Evolutionary conservation across 2,797 vertebrate species (phyloP), one percentile per base, ranked within the genome.

Genomic region (Chelonia mydas): DNA sequence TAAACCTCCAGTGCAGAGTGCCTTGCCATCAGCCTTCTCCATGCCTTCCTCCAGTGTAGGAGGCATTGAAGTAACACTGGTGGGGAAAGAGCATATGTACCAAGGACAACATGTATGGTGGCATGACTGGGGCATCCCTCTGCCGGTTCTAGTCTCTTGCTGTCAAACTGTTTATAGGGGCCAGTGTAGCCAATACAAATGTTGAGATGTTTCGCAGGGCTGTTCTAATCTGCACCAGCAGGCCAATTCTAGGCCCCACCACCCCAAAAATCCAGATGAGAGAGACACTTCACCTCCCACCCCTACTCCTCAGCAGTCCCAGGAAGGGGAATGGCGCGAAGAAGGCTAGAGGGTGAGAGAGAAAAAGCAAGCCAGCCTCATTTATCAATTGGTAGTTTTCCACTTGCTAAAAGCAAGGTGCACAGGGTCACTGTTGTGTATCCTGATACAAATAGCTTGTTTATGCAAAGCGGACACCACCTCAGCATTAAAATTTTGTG

Each of bases 111-210:
- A 41, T 41, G 41, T 41, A 41, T 41, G 25, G 11, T 19, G 68
- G 12, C 19, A 27, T 55, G 61, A 45, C 51, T 74, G 11, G 47
- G 85, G 23, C 6, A 74, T 74, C 23, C 72, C 37, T 74, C 11
- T 45, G 41, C 23, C 5, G 7, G 11, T 23, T 5, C 15, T 28
- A 3, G 15, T 84, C 11, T 15, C 13, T 27, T 77, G 45, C 11
- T 45, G 77, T 27, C 61, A 55, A 1, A 0, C 7, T 21, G 11
- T 81, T 88, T 76, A 3, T 19, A 21, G 7, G n/a, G 23, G 5
- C 17, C 5, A 0, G 0, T 23, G 19, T 10, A 37, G 45, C 6
- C 10, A 1, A 4, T 41, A 37, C 7, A 8, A 84, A 57, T 0
- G 3, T 47, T 11, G 27, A 23, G 0, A 0, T 59, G 89, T 90